Conservation (phyloP, 1,140 invertebrate genomes). For the Drosophila ananassae region DNA sequence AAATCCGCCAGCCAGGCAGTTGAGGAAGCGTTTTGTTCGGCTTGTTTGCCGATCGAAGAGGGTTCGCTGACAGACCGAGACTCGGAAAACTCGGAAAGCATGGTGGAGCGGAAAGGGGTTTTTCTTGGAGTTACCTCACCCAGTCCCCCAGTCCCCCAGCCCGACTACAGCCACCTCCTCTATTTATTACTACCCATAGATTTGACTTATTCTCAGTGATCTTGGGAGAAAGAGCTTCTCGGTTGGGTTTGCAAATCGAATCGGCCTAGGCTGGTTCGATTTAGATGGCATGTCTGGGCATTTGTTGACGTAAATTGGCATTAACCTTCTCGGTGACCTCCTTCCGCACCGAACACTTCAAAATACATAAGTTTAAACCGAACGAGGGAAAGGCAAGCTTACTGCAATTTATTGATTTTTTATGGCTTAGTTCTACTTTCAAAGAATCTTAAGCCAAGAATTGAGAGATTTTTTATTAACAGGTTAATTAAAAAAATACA, state of each 20-base stretch:
- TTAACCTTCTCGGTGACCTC: slow-evolving; percentile 71
- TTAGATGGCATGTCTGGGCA: slow-evolving; percentile 54
- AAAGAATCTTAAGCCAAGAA: slow-evolving; percentile 8
- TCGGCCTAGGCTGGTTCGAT: slow-evolving; percentile 44
- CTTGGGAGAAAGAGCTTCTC: slow-evolving; percentile 20
- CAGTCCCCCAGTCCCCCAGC: slow-evolving; percentile 41
- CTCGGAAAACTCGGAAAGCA: neutral
- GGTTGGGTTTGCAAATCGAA: slow-evolving; percentile 24
- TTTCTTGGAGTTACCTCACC: slow-evolving; percentile 26
- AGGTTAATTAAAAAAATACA: neutral
- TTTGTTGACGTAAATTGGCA: slow-evolving; percentile 77
- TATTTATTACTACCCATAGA: slow-evolving; percentile 71
- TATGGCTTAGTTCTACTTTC: slow-evolving; percentile 31
- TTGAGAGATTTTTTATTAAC: slow-evolving; percentile 4
- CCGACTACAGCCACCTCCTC: slow-evolving; percentile 30
- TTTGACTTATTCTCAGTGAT: slow-evolving; percentile 76
- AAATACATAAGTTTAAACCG: neutral
- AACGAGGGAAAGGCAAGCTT: slow-evolving; percentile 38
- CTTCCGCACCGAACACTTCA: slow-evolving; percentile 47
- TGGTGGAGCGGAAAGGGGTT: slow-evolving; percentile 7
- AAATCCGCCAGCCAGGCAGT: slow-evolving; percentile 75
- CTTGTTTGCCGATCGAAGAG: slow-evolving; percentile 75
- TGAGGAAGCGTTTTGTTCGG: slow-evolving; percentile 80
- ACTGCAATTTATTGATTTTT: slow-evolving; percentile 38
- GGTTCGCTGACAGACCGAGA: slow-evolving; percentile 48